Evolutionary conservation across 2,888 invertebrate species (phyloP), one percentile per base, ranked within the genome.

Genomic region (Himalopsyche anomala): DNA sequence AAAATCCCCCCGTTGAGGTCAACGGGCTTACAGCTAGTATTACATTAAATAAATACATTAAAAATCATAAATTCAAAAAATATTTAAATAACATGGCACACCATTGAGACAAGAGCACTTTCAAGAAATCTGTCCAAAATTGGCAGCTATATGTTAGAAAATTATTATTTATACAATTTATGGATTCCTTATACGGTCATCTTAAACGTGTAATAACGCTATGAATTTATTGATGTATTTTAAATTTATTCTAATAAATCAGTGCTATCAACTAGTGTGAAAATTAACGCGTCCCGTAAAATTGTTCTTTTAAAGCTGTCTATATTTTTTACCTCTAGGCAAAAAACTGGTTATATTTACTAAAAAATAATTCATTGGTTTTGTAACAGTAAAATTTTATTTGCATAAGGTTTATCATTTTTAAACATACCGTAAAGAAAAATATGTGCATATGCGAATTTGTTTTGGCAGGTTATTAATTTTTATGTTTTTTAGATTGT

Each of bases 261-360:
- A 87, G 85, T 81, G 55, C 69, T 82, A 80, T 81, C 28, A 54
- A 80, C n/a, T 80, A 85, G 88, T 88, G 88, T 87, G 85, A 88
- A 86, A 87, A 83, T 87, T 56, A 56, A 84, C 82, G 84, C 80
- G 85, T 80, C 45, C 28, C 74, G 42, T 79, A 74, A 74, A 74
- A 36, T 36, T 36, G 36, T 74, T 74, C 11, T 74, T 74, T 74
- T 38, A 74, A 74, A 74, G 74, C 74, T 74, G 74, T 38, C 74
- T 36, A 62, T 12, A 38, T 2, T 11, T 74, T 74, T 74, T 36
- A 36, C 74, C 74, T 74, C 74, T 74, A 36, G 74, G 74, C 74
- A 74, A 15, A 74, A 38, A 74, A 74, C 74, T 74, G 74, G 74
- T 74, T 74, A 74, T 15, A 74, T 36, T 74, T 74, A 74, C 36